Conservation (phyloP, 2,113 vertebrate species). For the Brevimyrus niger region DNA sequence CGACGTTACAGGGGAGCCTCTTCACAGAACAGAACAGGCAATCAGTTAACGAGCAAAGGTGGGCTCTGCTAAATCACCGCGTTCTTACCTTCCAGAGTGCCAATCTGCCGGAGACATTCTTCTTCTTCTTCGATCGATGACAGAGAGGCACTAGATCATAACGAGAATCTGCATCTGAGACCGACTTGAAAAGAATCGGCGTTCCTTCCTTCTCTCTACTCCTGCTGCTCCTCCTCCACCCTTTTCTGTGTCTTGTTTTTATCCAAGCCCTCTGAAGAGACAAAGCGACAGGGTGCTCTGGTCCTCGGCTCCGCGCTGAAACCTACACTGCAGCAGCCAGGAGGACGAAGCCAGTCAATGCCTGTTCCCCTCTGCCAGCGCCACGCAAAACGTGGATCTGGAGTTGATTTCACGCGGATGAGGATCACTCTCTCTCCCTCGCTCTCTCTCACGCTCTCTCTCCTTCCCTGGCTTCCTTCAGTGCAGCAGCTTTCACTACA, state of each 20-base stretch:
- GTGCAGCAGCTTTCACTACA: neutral
- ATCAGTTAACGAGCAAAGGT: slow-evolving; percentile 4
- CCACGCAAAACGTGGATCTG: slow-evolving; percentile 53
- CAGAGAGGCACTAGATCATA: slow-evolving; percentile 45
- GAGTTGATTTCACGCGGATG: slow-evolving; percentile 36
- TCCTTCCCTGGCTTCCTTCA: neutral
- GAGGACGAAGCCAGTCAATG: slow-evolving; percentile 52
- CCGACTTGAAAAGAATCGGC: slow-evolving; percentile 22
- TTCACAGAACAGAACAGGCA: neutral
- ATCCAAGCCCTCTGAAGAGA: slow-evolving; percentile 50
- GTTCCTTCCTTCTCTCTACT: neutral
- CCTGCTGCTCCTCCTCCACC: slow-evolving; percentile 31
- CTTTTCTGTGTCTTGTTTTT: slow-evolving; percentile 30
- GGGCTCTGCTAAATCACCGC: slow-evolving; percentile 20
- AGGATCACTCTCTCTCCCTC: neutral
- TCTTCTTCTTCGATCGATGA: slow-evolving; percentile 62
- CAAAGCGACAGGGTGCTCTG: slow-evolving; percentile 43
- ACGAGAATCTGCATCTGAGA: slow-evolving; percentile 8
- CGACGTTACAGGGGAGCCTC: neutral
- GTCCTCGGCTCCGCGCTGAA: slow-evolving; percentile 59
- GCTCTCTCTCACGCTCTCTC: slow-evolving; percentile 2
- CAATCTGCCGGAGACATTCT: slow-evolving; percentile 60
- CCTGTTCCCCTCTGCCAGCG: slow-evolving; percentile 56
- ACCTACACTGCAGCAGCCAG: slow-evolving; percentile 63
- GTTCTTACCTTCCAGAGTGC: slow-evolving; percentile 59